Base-by-base conservation (phyloP, 2,797 vertebrate genomes). In the Lepus townsendii region DNA sequence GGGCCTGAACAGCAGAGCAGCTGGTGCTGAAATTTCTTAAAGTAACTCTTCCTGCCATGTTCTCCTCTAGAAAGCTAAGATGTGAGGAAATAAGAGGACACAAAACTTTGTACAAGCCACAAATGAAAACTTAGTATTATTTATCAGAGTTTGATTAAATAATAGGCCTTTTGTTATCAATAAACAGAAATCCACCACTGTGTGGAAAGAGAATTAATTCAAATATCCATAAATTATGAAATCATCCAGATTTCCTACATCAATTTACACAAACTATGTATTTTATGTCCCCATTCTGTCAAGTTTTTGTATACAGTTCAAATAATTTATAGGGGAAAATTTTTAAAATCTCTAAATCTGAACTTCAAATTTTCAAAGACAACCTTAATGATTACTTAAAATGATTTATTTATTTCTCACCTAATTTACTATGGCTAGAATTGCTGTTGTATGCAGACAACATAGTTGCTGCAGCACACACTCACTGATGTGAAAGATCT, bases 401-500 rank as follows among this genome's bases (percentile, higher is more conserved):
- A 50, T n/a, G 65, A 27, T 7, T 38, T 54, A 26, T 10, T 60
- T 13, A 24, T 0, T 62, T 62, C 5, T 57, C 26, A 47, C 8
- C 4, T 75, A 19, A 83, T 57, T 27, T 84, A 4, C 5, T 27
- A 38, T 60, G 5, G 5, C 20, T 69, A 30, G 42, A 76, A 89
- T 27, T 26, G 14, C 9, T 72, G 24, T 3, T 2, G 69, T 63
- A n/a, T 30, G 8, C 32, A n/a, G 30, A 30, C 2, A 8, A 62
- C 2, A 27, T 14, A 5, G 35, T 71, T 47, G 30, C 19, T 32
- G 0, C 3, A 3, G 8, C n/a, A 14, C 5, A 14, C 1, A 32
- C 16, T 1, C 7, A 13, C 5, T 62, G 13, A 60, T 38, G 6
- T 20, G 3, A 62, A 62, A n/a, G 26, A 27, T 60, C 13, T 86